Base-by-base conservation (phyloP, 2,888 invertebrate species). In the Harpagoxenus sublaevis region DNA sequence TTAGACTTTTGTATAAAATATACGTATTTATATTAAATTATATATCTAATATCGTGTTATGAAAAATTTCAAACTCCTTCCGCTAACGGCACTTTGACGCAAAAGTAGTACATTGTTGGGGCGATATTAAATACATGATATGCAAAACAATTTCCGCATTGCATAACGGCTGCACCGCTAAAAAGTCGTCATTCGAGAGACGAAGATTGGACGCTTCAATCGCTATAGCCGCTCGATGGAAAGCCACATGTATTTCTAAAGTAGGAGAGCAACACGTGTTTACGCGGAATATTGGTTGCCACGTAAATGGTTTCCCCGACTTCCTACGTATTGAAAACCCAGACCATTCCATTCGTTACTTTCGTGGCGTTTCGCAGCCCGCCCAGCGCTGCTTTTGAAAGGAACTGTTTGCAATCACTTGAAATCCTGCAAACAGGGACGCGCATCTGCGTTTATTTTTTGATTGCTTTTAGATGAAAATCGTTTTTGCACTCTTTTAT, bases 181-280 rank as follows among this genome's bases (percentile, higher is more conserved):
- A 77, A 68, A 82, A 77, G 51, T 75, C 10, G 3, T 45, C 62
- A 31, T 42, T 10, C 10, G 53, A 23, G 23, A 4, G 6, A 65
- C 51, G 77, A 42, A 53, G 18, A 77, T 65, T 78, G 31, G n/a
- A 77, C 53, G n/a, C 18, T 28, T 78, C 53, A 77, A 53, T 78
- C 63, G 63, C 23, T 28, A 53, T 63, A 78, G 63, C 51, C 53
- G 45, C n/a, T 78, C 31, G n/a, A 78, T 65, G 15, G 8, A 78
- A 81, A 60, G 12, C 5, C 39, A 42, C 8, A 42, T 42, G 42
- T 82, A 82, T 35, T 74, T 53, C 42, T 31, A 62, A 63, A 78
- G 57, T 78, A 12, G 60, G 23, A 28, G 48, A 79, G 84, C 84
- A 81, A 84, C 81, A 84, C 79, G 84, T 84, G 84, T 84, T 81